Evolutionary conservation across 2,113 vertebrate genomes (phyloP), one percentile per base, ranked within the genome.

Genomic region (Eolophus roseicapilla): DNA sequence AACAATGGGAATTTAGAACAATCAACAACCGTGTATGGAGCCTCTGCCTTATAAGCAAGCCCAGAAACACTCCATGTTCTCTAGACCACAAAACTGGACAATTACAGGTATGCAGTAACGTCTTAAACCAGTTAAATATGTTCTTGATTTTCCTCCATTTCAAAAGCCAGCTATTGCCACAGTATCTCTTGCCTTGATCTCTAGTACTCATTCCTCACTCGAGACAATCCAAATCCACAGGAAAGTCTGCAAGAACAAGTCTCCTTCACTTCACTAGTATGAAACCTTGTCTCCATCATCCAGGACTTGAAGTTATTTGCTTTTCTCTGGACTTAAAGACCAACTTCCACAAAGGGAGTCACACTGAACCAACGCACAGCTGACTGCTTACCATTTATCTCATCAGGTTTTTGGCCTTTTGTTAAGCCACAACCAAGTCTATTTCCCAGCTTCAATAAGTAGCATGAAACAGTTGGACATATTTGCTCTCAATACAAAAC

Each of bases 1-100:
- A 99, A 99, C 99, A 99, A 99, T 99, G 98, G 99, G 98, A 98
- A 99, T 99, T 99, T 99, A 99, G 99, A 99, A 99, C 98, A 99
- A 98, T 99, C 98, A 99, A 99, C 98, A 98, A 98, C 98, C 98
- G 97, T 98, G 98, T 97, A 98, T 98, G 98, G 98, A 99, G 98
- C 98, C 98, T 98, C 98, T 99, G 98, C 99, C 98, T 98, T 98
- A 98, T 98, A 98, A 98, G 98, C 98, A 98, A 98, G 98, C 99
- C 98, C 99, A 98, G 98, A 98, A 98, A 98, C 98, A 98, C 98
- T 98, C 98, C 98, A 97, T 97, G 97, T 98, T 98, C 98, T 98
- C 98, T 98, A 98, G 97, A 96, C 97, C 97, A 97, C 98, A 98
- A 97, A 98, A 98, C 98, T 98, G 98, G 98, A 96, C 97, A 97